Percentiles rank a stretch among this genome's conserved stretches.
Evolutionary conservation across 1,140 invertebrate species (phyloP).

Genomic region (Belonocnema kinseyi): DNA sequence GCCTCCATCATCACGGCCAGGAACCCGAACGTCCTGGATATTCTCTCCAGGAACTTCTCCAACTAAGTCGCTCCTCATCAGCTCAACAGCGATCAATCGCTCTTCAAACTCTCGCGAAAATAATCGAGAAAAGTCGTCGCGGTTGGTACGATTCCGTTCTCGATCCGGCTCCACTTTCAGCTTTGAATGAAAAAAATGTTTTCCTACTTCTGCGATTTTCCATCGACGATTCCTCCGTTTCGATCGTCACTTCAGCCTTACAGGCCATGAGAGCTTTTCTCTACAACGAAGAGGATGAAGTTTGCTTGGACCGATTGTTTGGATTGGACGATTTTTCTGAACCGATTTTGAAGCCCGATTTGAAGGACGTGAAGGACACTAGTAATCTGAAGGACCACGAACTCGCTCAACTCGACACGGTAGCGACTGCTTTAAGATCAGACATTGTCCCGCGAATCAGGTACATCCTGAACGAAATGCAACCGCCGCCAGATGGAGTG

Average conservation of each 20-base stretch:
- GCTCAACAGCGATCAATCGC: constrained; percentile 88
- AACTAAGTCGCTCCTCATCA: constrained; percentile 81
- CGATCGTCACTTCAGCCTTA: constrained; percentile 83
- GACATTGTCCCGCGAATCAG: constrained; percentile 84
- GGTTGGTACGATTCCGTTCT: constrained; percentile 84
- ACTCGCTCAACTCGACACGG: constrained; percentile 85
- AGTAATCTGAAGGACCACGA: constrained; percentile 88
- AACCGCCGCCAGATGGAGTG: constrained; percentile 80
- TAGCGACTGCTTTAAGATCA: constrained; percentile 84
- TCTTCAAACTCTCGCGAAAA: constrained; percentile 85
- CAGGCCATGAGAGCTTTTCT: constrained; percentile 84
- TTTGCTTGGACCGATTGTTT: constrained; percentile 82
- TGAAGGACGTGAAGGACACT: constrained; percentile 80
- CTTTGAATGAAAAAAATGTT: constrained; percentile 79
- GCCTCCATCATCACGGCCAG: constrained; percentile 93
- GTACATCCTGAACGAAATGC: constrained; percentile 82
- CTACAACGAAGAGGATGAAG: constrained; percentile 86
- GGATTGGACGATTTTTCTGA: constrained; percentile 77
- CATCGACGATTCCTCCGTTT: constrained; percentile 87
- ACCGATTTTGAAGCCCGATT: constrained; percentile 73
- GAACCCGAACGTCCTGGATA: constrained; percentile 94
- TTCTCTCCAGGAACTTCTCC: constrained; percentile 89
- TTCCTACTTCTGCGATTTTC: constrained; percentile 89
- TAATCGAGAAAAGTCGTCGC: constrained; percentile 84
- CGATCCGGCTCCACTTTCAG: constrained; percentile 74